Evolutionary conservation across 1,140 invertebrate genomes (phyloP).

Genomic region (Pissodes strobi): DNA sequence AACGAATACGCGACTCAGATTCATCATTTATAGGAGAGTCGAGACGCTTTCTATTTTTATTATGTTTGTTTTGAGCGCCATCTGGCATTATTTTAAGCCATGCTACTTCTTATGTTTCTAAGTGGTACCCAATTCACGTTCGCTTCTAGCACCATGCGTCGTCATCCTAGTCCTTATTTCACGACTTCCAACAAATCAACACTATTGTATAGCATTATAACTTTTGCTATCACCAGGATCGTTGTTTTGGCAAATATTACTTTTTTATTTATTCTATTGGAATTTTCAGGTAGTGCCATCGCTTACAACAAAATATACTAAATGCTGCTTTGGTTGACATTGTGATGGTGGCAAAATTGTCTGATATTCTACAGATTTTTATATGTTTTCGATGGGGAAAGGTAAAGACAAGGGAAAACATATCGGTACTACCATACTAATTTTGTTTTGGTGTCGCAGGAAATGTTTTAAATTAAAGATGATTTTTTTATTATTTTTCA

Average conservation of each 20-base stretch:
- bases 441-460: too few relatives aligned
- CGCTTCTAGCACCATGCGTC: constrained; percentile 70
- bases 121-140: constrained; percentile 85
- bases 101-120: constrained; percentile 95
- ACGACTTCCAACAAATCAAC: constrained; percentile 65
- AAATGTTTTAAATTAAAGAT: too few relatives aligned
- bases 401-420: too few relatives aligned
- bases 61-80: constrained; percentile 86
- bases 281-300: constrained; percentile 62
- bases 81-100: constrained; percentile 98
- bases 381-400: not conserved
- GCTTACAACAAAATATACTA: constrained; percentile 59
- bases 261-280: constrained; percentile 87
- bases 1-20: constrained; percentile 87
- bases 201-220: constrained; percentile 76
- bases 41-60: constrained; percentile 65
- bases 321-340: constrained; percentile 57
- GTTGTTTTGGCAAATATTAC: constrained; percentile 85
- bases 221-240: constrained; percentile 78
- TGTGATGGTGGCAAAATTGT: constrained; percentile 37
- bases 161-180: constrained; percentile 77
- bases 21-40: constrained; percentile 83
- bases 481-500: too few relatives aligned
- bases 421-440: too few relatives aligned
- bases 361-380: constrained; percentile 29